A percentile compares a stretch with the other conserved stretches of the same genome.
Evolutionary conservation across 92 coral and sea anemone genomes (phyloP).

Genomic region (Palythoa grandis): DNA sequence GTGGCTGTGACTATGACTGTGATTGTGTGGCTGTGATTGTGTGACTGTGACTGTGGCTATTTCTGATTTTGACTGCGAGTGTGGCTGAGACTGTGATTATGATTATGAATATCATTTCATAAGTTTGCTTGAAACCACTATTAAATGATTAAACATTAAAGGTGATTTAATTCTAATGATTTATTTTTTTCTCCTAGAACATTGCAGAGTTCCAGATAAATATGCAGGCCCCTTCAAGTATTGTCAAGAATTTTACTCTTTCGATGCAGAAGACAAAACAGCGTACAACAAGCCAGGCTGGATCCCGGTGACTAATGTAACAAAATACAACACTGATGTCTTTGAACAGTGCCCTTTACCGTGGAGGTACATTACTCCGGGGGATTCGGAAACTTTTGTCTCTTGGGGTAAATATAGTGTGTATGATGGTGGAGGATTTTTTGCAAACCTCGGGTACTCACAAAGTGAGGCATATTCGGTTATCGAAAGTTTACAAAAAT

Average conservation of each 20-base stretch:
- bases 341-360: slow-evolving; percentile 5
- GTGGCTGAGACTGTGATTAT: no score
- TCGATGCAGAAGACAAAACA: slow-evolving; percentile 10
- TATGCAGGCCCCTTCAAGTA: neutral
- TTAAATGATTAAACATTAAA: neutral
- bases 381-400: neutral
- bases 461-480: neutral
- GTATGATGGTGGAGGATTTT: slow-evolving; percentile 15
- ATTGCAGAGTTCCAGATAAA: neutral
- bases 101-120: no score
- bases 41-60: no score
- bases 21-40: no score
- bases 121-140: neutral
- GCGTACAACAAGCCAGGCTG: neutral
- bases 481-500: neutral
- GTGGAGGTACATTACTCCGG: slow-evolving; percentile 20
- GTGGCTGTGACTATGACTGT: no score
- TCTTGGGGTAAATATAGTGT: slow-evolving; percentile 4
- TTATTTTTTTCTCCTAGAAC: neutral
- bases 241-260: slow-evolving; percentile 25
- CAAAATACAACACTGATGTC: neutral
- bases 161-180: neutral
- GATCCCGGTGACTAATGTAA: neutral
- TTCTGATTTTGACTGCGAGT: no score
- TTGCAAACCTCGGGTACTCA: slow-evolving; percentile 24